Evolutionary conservation across 2,797 vertebrate genomes (phyloP).

Genomic region (Eupleurogrammus muticus): DNA sequence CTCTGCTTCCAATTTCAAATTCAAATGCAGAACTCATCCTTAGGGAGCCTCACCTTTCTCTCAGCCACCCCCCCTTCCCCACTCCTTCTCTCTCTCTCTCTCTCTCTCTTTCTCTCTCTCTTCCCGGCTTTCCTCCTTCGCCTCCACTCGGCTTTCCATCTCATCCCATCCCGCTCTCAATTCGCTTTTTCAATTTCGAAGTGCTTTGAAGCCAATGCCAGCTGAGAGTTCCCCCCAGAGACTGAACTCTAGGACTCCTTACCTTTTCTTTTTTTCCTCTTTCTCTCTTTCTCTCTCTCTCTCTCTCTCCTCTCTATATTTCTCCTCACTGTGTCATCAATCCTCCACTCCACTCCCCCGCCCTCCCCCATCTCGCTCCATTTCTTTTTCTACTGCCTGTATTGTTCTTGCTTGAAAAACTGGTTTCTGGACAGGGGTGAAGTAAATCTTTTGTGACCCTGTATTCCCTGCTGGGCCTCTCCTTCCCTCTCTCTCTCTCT

Average conservation of each 20-base stretch:
- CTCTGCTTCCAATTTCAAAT: slow-evolving; percentile 79
- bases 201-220: slow-evolving; percentile 75
- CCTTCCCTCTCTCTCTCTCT: slow-evolving; percentile 20
- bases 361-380: slow-evolving; percentile 60
- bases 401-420: slow-evolving; percentile 78
- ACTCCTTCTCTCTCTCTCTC: slow-evolving; percentile 47
- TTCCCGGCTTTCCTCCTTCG: slow-evolving; percentile 29
- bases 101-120: slow-evolving; percentile 42
- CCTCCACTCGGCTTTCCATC: slow-evolving; percentile 54
- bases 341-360: slow-evolving; percentile 53
- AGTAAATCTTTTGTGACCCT: slow-evolving; percentile 83
- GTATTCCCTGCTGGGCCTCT: slow-evolving; percentile 69
- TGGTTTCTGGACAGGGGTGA: slow-evolving; percentile 75
- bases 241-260: slow-evolving; percentile 68
- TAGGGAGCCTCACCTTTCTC: slow-evolving; percentile 61
- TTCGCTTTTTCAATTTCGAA: slow-evolving; percentile 78
- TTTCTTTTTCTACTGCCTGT: slow-evolving; percentile 62
- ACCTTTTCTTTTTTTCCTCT: slow-evolving; percentile 47
- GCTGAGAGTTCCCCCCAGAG: slow-evolving; percentile 51
- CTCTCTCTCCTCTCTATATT: slow-evolving; percentile 58
- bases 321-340: slow-evolving; percentile 76
- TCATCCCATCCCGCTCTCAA: slow-evolving; percentile 71
- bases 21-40: slow-evolving; percentile 77
- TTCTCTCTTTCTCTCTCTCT: slow-evolving; percentile 57
- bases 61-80: slow-evolving; percentile 24